Evolutionary conservation across 2,113 vertebrate species (phyloP).

Genomic region (Dendrocopos noguchii): DNA sequence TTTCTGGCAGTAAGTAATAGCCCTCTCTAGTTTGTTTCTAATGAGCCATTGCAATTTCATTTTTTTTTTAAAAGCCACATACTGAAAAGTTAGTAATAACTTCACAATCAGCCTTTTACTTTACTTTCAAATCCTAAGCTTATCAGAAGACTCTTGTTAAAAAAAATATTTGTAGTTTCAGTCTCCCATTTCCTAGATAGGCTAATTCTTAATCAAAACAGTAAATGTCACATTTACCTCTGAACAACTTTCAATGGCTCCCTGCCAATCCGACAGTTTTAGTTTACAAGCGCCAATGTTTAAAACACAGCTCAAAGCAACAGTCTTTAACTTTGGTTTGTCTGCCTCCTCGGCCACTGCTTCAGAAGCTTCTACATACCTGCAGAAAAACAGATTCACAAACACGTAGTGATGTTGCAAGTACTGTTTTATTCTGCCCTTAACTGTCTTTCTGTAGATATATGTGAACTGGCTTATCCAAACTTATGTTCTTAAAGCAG

Average conservation of each 20-base stretch:
- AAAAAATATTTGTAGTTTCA: neutral
- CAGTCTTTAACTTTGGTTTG: constrained; percentile 81
- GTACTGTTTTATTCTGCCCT: neutral
- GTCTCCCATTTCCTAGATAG: neutral
- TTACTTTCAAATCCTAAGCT: neutral
- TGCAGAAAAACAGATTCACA: constrained; percentile 60
- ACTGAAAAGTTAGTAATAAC: neutral
- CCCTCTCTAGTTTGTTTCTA: neutral
- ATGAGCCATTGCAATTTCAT: neutral
- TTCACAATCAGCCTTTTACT: neutral
- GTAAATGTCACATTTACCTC: constrained; percentile 78
- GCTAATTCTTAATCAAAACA: neutral
- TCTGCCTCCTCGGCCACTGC: constrained; percentile 75
- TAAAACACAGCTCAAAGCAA: constrained; percentile 88
- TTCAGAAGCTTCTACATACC: constrained; percentile 87
- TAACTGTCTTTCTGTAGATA: neutral
- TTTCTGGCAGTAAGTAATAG: neutral
- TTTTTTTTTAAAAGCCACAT: neutral
- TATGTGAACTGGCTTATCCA: neutral
- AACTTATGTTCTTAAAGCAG: neutral
- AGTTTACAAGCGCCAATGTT: constrained; percentile 93
- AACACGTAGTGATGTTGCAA: neutral
- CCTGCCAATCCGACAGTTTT: constrained; percentile 91
- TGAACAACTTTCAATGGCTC: constrained; percentile 87
- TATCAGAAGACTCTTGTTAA: neutral